A percentile compares a stretch with the other conserved stretches of the same genome.
Evolutionary conservation across 1,140 invertebrate species (phyloP).

Genomic region (Drosophila punjabiensis): DNA sequence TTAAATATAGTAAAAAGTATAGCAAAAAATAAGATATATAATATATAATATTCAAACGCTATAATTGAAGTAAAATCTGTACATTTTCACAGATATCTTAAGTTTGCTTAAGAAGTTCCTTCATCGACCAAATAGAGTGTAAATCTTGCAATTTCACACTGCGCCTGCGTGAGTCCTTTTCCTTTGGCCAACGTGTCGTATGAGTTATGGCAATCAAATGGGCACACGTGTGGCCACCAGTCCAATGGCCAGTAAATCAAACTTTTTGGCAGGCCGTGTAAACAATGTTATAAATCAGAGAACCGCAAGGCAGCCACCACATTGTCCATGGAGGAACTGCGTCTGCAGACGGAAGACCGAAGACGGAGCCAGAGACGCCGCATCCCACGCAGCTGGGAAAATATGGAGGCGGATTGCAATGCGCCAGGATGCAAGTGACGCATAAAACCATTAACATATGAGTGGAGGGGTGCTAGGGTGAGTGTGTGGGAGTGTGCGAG

Average conservation of each 20-base stretch:
- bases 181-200: slow-evolving; percentile 31
- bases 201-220: slow-evolving; percentile 80
- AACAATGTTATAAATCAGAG: slow-evolving; percentile 82
- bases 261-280: slow-evolving; percentile 80
- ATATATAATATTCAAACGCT: too few relatives aligned
- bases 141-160: background rate
- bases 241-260: slow-evolving; percentile 72
- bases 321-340: slow-evolving; percentile 12
- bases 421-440: slow-evolving; percentile 73
- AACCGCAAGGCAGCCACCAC: slow-evolving; percentile 62
- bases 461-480: background rate
- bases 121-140: background rate
- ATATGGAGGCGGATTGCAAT: slow-evolving; percentile 43
- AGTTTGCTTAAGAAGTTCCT: background rate
- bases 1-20: too few relatives aligned
- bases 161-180: slow-evolving; percentile 64
- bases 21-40: too few relatives aligned
- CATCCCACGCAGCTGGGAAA: slow-evolving; percentile 44
- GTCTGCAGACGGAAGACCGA: slow-evolving; percentile 14
- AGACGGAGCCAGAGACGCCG: slow-evolving; percentile 5
- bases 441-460: slow-evolving; percentile 62
- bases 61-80: too few relatives aligned
- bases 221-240: slow-evolving; percentile 72
- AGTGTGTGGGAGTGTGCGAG: background rate
- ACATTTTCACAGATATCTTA: background rate